Conservation (phyloP, 1,140 invertebrate genomes). For the Frieseomelitta varia region DNA sequence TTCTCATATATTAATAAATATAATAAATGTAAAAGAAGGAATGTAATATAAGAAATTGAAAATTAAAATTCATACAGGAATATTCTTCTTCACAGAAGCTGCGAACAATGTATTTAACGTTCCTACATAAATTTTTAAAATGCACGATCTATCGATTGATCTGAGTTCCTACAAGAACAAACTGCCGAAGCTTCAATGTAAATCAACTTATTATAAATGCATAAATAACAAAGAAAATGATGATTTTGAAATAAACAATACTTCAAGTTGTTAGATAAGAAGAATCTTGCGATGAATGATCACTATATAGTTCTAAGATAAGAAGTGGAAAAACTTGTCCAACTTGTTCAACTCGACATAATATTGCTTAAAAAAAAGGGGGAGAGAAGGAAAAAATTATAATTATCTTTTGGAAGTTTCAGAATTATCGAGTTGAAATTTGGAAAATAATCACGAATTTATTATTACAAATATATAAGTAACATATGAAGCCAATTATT, state of each 20-base stretch:
- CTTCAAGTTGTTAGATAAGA: slow-evolving; percentile 44
- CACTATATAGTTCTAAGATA: slow-evolving; percentile 34
- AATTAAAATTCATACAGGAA: background rate
- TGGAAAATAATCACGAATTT: background rate
- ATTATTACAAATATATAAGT: slow-evolving; percentile 5
- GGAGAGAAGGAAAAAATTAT: background rate
- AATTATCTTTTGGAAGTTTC: background rate
- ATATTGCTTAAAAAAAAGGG: background rate
- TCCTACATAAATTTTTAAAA: slow-evolving; percentile 48
- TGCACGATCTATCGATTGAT: background rate
- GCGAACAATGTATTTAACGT: slow-evolving; percentile 10
- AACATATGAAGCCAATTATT: slow-evolving; percentile 2
- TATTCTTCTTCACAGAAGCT: slow-evolving; percentile 16
- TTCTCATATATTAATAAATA: background rate
- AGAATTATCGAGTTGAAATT: slow-evolving; percentile 24
- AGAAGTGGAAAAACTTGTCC: background rate
- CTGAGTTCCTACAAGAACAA: slow-evolving; percentile 21
- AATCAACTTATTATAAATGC: background rate
- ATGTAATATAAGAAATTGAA: background rate
- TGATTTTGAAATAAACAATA: slow-evolving; percentile 1
- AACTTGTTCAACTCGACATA: background rate
- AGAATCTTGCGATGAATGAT: slow-evolving; percentile 23
- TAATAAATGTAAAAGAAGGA: background rate
- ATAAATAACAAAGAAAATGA: background rate
- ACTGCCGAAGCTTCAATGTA: background rate